These are phyloP conservation scores for Cybosia mesomella DNA, from an alignment of 2,888 invertebrate species.

Conservation along the genomic window DNA sequence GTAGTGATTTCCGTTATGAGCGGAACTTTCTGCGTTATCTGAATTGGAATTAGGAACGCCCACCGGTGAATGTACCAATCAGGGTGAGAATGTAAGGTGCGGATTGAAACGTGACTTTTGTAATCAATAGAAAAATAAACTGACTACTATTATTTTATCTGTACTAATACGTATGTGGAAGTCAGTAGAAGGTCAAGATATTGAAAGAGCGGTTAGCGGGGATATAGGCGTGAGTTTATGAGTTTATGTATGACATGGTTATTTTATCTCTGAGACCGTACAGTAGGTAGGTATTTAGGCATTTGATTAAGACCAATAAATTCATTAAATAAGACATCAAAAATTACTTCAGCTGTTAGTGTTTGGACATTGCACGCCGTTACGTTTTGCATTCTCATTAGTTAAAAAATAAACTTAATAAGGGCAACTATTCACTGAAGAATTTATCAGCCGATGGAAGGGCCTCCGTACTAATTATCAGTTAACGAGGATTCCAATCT, in stretches of 20 bases:
- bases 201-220: too few species aligned
- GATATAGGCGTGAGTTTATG: too few species aligned
- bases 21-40: slow-evolving; percentile 53
- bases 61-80: slow-evolving; percentile 30
- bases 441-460: background rate
- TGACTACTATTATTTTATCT: background rate
- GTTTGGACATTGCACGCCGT: background rate
- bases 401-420: background rate
- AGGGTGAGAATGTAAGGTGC: background rate
- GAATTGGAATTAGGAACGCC: slow-evolving; percentile 52
- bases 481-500: slow-evolving; percentile 4
- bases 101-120: slow-evolving; percentile 4
- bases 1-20: slow-evolving; percentile 56
- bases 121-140: background rate
- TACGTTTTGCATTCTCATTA: background rate
- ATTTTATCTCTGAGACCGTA: too few species aligned
- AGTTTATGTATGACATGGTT: too few species aligned
- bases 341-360: background rate
- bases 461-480: background rate
- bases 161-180: background rate
- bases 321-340: background rate
- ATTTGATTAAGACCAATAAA: background rate
- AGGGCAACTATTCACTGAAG: background rate
- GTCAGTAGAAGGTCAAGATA: too few species aligned
- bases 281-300: too few species aligned